Base-by-base conservation (phyloP, 2,113 vertebrate genomes). In the Hippolais icterina region DNA sequence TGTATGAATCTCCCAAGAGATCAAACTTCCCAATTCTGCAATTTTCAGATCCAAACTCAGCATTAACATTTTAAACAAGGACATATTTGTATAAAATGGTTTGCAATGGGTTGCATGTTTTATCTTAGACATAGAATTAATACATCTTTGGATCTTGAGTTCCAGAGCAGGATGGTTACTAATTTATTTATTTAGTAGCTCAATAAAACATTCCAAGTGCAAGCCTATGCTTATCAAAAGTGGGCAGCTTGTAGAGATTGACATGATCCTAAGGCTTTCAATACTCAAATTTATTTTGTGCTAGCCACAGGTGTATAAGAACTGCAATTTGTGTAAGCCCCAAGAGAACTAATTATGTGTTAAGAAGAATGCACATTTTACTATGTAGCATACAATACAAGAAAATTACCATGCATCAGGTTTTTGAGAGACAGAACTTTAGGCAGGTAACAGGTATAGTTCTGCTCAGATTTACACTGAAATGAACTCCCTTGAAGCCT, bases 291-390 rank as follows among this genome's bases (percentile, higher is more conserved):
- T 96, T 95, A 87, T 46, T 93, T 95, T 93, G 54, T 85, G 47
- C 39, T 82, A 86, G 54, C 54, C 84, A 96, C 78, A 94, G 64
- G 84, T 93, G 81, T 86, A 88, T 80, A 89, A 88, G 44, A 96
- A 74, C 71, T 74, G 35, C 46, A 91, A 87, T 91, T 90, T 94
- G 12, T 80, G 44, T 59, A 85, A 91, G 23, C 71, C 96, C 71
- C 95, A 94, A 83, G 91, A 96, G 95, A 95, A 90, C 93, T 95
- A 96, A 97, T 97, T 96, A 96, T 85, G 42, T 63, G 42, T 83
- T 94, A 95, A 95, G 78, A 95, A 90, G 59, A 88, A 96, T 70
- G 54, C 61, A 85, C 47, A 49, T 94, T 93, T 93, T 91, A 83
- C 78, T 66, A 24, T 59, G 78, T 70, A 77, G 54, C 68, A 83